These are phyloP conservation scores for Acleris cristana DNA, from an alignment of 2,888 invertebrate genomes.

Conservation along the genomic window DNA sequence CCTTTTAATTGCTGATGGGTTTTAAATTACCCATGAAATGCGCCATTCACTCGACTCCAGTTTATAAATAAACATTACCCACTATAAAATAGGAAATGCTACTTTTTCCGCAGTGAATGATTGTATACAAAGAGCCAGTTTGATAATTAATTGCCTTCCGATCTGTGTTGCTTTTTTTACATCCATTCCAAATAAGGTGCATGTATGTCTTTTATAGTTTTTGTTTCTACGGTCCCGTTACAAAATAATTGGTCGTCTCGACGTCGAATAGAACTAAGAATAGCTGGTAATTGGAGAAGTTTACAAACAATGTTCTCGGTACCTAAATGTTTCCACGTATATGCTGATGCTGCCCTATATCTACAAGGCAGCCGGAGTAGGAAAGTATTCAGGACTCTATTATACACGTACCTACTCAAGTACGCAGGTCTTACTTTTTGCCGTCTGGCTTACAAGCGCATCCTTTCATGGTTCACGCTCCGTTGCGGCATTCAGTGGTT, in stretches of 20 bases:
- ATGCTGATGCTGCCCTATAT: not conserved
- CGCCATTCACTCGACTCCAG: slow-evolving; percentile 30
- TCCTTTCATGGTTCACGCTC: slow-evolving; percentile 78
- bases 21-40: slow-evolving; percentile 50
- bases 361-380: not conserved
- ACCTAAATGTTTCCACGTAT: not conserved
- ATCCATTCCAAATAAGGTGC: too few species aligned
- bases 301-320: too few species aligned
- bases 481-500: slow-evolving; percentile 66
- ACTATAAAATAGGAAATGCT: slow-evolving; percentile 8
- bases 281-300: too few species aligned
- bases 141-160: not conserved
- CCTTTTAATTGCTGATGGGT: slow-evolving; percentile 49
- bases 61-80: slow-evolving; percentile 20
- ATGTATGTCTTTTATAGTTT: too few species aligned
- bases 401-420: slow-evolving; percentile 30
- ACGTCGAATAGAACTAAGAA: too few species aligned
- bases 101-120: not conserved
- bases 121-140: not conserved
- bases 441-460: slow-evolving; percentile 43
- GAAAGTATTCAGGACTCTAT: slow-evolving; percentile 29
- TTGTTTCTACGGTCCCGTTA: too few species aligned
- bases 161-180: not conserved
- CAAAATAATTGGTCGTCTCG: too few species aligned
- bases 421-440: slow-evolving; percentile 48